Evolutionary conservation across 2,797 vertebrate genomes (phyloP), one percentile per base, ranked within the genome.

Genomic region (Amazona finschi): DNA sequence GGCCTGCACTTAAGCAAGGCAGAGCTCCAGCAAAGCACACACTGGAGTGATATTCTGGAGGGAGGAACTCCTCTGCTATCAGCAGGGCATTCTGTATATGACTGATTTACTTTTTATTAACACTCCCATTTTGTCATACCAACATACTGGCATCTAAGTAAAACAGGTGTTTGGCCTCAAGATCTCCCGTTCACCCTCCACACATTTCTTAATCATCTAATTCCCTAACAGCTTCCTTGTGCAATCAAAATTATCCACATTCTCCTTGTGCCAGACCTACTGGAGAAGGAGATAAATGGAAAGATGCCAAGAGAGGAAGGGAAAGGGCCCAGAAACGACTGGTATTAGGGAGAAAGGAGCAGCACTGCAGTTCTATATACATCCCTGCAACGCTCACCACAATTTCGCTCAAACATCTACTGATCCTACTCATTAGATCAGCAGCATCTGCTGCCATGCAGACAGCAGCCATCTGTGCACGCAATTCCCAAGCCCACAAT

Each of bases 381-480:
- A 33, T 8, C 47, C 46, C 60, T 8, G 2, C 28, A 2, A 3
- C 5, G 2, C 75, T 65, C n/a, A 1, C 70, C 66, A 28, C 7
- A 0, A 21, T 57, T 33, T 30, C 21, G 19, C 76, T 76, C 11
- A 47, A 65, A 84, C 1, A 0, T 19, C 60, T 8, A 4, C 12
- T 21, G 41, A 84, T 85, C 64, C 67, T 30, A 17, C 57, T 80
- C 79, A 36, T 85, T 38, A 86, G 62, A 70, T 17, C 60, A 65
- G 86, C 76, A 72, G 92, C 93, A 75, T 84, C 85, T 91, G 89
- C 85, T 47, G 67, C 92, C 58, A 12, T 31, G 62, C 72, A 19
- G 25, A 64, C 60, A 28, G 5, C 3, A 7, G 44, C 95, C 95
- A 96, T 96, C 96, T 96, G 96, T 21, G 80, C 87, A 7, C 58